These are phyloP conservation scores for Folsomia candida DNA, from an alignment of 2,888 invertebrate species.

Conservation along the genomic window DNA sequence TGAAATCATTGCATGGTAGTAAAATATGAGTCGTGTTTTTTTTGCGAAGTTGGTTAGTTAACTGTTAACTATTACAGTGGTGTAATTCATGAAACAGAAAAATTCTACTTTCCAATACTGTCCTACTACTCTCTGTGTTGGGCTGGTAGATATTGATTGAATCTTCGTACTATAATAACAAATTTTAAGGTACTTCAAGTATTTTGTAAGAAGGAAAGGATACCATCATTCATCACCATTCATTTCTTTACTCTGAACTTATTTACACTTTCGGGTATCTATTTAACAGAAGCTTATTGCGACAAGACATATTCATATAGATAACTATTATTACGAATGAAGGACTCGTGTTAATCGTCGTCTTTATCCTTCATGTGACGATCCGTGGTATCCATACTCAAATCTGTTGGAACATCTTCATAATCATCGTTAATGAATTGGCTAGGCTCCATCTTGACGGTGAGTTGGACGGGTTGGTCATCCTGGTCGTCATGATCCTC, in stretches of 20 bases:
- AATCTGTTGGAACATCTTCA: constrained; percentile 70
- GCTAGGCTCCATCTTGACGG: constrained; percentile 46
- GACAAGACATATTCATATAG: not conserved
- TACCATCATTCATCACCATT: not conserved
- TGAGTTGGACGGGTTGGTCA: constrained; percentile 49
- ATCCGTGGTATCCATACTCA: constrained; percentile 60
- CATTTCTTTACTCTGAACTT: not conserved
- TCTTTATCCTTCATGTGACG: constrained; percentile 47
- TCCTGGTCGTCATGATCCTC: constrained; percentile 12
- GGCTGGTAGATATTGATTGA: not conserved
- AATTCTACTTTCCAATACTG: not conserved
- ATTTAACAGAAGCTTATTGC: not conserved
- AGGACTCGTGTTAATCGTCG: constrained; percentile 20
- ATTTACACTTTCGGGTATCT: not conserved
- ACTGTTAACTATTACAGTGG: not conserved
- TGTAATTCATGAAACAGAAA: not conserved
- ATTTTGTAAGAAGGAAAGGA: not conserved
- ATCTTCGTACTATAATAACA: not conserved
- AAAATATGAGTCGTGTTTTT: not conserved
- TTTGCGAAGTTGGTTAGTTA: not conserved
- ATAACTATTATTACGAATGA: not conserved
- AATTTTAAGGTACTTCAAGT: not conserved
- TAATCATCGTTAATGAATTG: constrained; percentile 42
- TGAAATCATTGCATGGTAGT: not conserved
- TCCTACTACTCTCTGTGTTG: no score